Evolutionary conservation across 2,113 vertebrate genomes (phyloP).

Genomic region (Indicator indicator): DNA sequence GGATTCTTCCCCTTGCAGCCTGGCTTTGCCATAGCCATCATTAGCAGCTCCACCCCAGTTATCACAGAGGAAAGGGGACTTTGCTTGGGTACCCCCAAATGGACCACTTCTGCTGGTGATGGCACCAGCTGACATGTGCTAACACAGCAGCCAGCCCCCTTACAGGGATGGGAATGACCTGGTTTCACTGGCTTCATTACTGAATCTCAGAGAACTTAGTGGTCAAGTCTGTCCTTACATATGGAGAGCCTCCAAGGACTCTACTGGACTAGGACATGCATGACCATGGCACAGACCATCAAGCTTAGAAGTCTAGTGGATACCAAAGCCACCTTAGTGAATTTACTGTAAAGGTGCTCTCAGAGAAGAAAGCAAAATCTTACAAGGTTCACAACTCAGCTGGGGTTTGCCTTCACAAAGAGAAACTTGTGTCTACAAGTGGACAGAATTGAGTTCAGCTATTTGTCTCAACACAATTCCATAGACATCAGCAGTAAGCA

Average conservation of each 20-base stretch:
- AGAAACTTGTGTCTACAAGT: background rate
- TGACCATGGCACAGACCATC: background rate
- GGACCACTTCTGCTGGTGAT: background rate
- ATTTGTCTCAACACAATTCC: background rate
- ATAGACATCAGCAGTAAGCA: background rate
- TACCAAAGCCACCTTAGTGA: background rate
- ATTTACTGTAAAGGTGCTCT: background rate
- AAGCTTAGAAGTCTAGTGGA: background rate
- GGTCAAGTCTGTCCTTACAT: background rate
- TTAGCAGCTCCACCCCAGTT: background rate
- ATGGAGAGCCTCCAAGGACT: background rate
- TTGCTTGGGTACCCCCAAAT: background rate
- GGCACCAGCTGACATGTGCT: rapidly evolving
- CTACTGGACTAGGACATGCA: too few relatives aligned
- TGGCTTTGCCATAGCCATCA: background rate
- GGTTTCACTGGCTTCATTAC: background rate
- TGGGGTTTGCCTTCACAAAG: background rate
- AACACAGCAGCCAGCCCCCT: rapidly evolving
- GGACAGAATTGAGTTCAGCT: background rate
- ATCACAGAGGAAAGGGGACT: background rate
- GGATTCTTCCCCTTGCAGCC: background rate
- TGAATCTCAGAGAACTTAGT: too few relatives aligned
- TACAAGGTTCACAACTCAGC: background rate
- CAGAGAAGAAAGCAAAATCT: background rate
- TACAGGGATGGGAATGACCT: background rate